A percentile compares a stretch with the other conserved stretches of the same genome.
Conservation (phyloP, 1,140 invertebrate genomes). For the Ericerus pela region DNA sequence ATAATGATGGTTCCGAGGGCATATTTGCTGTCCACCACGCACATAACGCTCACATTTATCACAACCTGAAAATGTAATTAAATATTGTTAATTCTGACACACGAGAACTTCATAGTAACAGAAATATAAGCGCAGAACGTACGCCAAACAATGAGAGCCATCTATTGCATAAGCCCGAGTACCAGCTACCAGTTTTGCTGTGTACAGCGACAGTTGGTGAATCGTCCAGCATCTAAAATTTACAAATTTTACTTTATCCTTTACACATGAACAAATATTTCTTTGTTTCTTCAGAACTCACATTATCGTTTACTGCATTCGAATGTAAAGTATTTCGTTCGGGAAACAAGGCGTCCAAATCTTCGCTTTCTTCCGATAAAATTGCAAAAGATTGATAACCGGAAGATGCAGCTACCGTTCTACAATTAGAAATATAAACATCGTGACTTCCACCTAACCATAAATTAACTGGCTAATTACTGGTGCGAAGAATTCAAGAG, state of each 20-base stretch:
- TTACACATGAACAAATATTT: not conserved
- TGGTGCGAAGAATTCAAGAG: not conserved
- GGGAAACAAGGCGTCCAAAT: slow-evolving; percentile 70
- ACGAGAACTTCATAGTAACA: not conserved
- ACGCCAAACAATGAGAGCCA: slow-evolving; percentile 84
- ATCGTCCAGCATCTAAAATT: not conserved
- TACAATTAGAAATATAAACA: slow-evolving; percentile 7
- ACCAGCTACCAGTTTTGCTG: slow-evolving; percentile 82
- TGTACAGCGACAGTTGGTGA: slow-evolving; percentile 36
- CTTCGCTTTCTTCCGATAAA: slow-evolving; percentile 30
- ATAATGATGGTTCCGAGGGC: slow-evolving; percentile 64
- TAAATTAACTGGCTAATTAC: not conserved
- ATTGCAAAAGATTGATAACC: not conserved
- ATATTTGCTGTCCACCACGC: slow-evolving; percentile 84
- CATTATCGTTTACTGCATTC: not conserved
- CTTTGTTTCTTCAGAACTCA: too few relatives aligned
- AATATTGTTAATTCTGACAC: too few relatives aligned
- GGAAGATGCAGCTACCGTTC: not conserved
- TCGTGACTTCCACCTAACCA: not conserved
- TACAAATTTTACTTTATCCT: not conserved
- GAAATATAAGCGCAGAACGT: slow-evolving; percentile 34
- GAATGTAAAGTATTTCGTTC: slow-evolving; percentile 51
- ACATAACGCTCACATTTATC: slow-evolving; percentile 79
- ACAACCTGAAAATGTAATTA: slow-evolving; percentile 43
- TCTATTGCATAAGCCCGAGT: slow-evolving; percentile 78